These are phyloP conservation scores for Maniola hyperantus DNA, from an alignment of 2,888 invertebrate genomes.

Conservation along the genomic window DNA sequence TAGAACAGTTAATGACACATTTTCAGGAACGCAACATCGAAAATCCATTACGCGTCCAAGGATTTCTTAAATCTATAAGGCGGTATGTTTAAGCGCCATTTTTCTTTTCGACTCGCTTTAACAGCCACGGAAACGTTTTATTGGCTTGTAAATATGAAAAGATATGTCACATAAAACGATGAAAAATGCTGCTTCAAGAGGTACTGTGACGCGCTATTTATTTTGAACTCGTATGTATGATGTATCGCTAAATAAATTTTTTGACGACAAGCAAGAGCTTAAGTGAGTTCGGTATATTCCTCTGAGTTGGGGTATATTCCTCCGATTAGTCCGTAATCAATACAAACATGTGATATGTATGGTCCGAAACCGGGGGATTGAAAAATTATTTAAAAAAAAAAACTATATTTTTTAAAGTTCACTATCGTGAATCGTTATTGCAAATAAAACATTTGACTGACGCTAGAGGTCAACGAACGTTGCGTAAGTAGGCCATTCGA, in stretches of 20 bases:
- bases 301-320: no score
- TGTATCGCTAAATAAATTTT: background rate
- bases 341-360: no score
- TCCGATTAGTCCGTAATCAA: no score
- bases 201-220: conserved; percentile 6
- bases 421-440: no score
- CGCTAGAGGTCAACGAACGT: no score
- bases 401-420: no score
- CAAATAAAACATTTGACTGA: no score
- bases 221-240: background rate
- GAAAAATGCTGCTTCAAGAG: conserved; percentile 16
- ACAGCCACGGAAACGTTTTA: conserved; percentile 20
- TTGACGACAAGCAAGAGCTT: background rate
- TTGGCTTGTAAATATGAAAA: conserved; percentile 25
- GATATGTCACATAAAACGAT: conserved; percentile 23
- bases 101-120: conserved; percentile 17
- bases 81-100: conserved; percentile 20
- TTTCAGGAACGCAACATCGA: conserved; percentile 44
- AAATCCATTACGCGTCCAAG: conserved; percentile 58
- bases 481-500: no score
- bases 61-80: conserved; percentile 18
- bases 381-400: no score
- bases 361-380: no score
- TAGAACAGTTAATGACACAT: background rate
- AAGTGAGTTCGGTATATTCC: no score